A percentile compares a stretch with the other conserved stretches of the same genome.
These are phyloP conservation scores for Chaenocephalus aceratus DNA, from an alignment of 2,113 vertebrate species.

Conservation along the genomic window DNA sequence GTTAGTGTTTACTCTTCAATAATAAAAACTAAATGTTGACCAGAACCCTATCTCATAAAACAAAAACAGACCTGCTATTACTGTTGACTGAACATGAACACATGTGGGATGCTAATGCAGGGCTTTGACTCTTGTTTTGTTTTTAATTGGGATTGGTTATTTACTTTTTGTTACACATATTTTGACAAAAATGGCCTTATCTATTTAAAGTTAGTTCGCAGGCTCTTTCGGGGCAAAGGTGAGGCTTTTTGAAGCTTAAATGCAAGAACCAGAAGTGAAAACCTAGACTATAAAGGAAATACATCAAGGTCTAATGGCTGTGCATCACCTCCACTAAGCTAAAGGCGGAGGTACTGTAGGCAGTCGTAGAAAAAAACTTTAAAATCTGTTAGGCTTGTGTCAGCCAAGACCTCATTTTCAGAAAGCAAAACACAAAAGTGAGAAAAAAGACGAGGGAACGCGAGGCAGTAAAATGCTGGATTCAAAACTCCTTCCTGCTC, in stretches of 20 bases:
- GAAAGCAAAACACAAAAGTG: no score
- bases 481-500: not conserved
- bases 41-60: slow-evolving; percentile 9
- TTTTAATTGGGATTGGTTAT: not conserved
- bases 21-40: slow-evolving; percentile 2
- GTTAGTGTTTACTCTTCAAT: slow-evolving; percentile 6
- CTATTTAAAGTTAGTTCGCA: not conserved
- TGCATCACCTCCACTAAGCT: no score
- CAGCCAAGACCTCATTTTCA: no score
- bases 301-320: not conserved
- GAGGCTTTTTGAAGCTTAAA: no score
- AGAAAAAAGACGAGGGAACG: no score
- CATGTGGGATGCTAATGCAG: not conserved
- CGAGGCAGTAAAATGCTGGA: no score
- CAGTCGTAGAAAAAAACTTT: no score
- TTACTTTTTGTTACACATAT: not conserved
- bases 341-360: no score
- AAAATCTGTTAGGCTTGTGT: no score
- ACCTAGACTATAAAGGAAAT: not conserved
- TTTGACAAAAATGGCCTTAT: not conserved
- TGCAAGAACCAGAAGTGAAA: no score
- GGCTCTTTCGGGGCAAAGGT: not conserved
- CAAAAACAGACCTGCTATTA: not conserved
- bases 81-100: not conserved
- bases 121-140: not conserved